These are phyloP conservation scores for Drosophila repleta DNA, from an alignment of 1,140 invertebrate species.

Conservation along the genomic window DNA sequence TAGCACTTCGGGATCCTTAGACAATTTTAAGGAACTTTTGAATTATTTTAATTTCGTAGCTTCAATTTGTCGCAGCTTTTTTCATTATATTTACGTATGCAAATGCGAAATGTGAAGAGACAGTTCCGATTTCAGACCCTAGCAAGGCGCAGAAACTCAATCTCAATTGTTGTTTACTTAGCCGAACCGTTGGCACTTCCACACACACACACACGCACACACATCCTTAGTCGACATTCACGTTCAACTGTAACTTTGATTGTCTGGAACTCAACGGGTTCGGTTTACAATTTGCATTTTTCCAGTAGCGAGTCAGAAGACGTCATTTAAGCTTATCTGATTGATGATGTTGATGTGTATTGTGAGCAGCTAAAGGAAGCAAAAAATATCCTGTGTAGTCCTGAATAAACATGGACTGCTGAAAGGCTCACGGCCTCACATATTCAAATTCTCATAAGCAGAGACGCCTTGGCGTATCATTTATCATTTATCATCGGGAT, in stretches of 20 bases:
- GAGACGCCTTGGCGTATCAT: conserved; percentile 42
- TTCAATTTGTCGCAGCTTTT: conserved; percentile 43
- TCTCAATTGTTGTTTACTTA: conserved; percentile 77
- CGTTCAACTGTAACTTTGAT: conserved; percentile 68
- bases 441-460: conserved; percentile 74
- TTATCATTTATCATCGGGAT: conserved; percentile 77
- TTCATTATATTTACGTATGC: conserved; percentile 36
- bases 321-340: conserved; percentile 82
- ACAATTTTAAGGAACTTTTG: not conserved
- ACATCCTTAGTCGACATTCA: not conserved
- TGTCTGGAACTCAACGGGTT: conserved; percentile 73
- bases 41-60: conserved; percentile 5
- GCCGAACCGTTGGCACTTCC: conserved; percentile 26
- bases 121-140: conserved; percentile 19
- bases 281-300: conserved; percentile 73
- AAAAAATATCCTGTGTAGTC: conserved; percentile 39
- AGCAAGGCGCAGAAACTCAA: conserved; percentile 14
- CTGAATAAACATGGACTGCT: conserved; percentile 62
- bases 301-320: conserved; percentile 47
- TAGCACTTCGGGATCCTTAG: not conserved
- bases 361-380: not conserved
- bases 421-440: conserved; percentile 62
- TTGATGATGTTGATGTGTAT: conserved; percentile 65
- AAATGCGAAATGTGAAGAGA: conserved; percentile 15
- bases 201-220: not conserved